Evolutionary conservation across 2,797 vertebrate genomes (phyloP), one percentile per base, ranked within the genome.

Genomic region (Lepilemur septentrionalis): DNA sequence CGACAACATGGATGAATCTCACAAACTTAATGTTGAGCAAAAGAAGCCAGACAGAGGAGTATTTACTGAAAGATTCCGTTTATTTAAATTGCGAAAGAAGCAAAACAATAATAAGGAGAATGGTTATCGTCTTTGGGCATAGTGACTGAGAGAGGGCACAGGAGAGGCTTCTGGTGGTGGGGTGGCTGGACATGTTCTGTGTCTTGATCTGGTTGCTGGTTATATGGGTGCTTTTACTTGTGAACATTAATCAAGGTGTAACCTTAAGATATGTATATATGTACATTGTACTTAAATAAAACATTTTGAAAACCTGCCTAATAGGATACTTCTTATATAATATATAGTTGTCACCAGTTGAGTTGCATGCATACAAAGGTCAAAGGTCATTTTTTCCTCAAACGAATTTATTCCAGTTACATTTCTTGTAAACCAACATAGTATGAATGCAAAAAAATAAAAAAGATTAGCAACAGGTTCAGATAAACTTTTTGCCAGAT

Each of bases 171-270:
- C 69, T 57, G 11, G 52, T 38, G 14, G 50, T 0, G 2, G 23
- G 50, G 76, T 38, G n/a, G 14, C 32, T 83, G 41, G 41, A 35
- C 10, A 41, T 87, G 32, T 59, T 92, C 35, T 69, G 38, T 55
- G 18, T 84, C 57, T 92, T 65, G 30, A 80, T 38, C n/a, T 73
- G 30, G 4, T 8, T 7, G 32, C n/a, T 59, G 23, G 13, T 84
- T 89, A 67, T 22, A 67, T 73, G 63, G 30, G 13, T 67, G 23
- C 73, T 72, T 85, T 83, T 22, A 38, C 41, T 91, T 92, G n/a
- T 96, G 48, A 67, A 73, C n/a, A 89, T 79, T 89, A 43, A 84
- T 89, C n/a, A 91, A 70, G 48, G 78, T 82, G 11, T 63, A 72
- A 9, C 55, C 25, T 20, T 83, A 93, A 63, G 52, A 85, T 61